Evolutionary conservation across 2,113 vertebrate genomes (phyloP).

Genomic region (Dromas ardeola): DNA sequence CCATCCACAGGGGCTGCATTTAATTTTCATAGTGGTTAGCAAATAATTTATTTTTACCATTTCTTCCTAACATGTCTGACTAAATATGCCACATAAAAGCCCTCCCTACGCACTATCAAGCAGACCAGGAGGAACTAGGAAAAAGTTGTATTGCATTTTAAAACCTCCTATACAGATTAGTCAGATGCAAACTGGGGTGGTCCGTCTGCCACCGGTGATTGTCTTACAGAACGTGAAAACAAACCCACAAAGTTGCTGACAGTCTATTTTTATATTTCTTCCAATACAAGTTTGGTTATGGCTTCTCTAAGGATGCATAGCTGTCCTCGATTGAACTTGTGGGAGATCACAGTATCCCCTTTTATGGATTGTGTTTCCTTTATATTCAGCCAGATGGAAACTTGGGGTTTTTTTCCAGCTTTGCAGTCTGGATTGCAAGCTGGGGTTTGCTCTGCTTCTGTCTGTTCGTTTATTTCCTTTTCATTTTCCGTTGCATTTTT

Average conservation of each 20-base stretch:
- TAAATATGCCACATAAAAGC: neutral
- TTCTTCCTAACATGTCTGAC: neutral
- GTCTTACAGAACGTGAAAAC: neutral
- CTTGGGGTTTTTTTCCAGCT: neutral
- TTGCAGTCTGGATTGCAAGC: neutral
- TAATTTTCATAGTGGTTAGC: neutral
- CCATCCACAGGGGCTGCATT: neutral
- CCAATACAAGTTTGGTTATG: neutral
- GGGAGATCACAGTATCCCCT: neutral
- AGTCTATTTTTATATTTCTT: neutral
- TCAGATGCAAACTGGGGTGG: neutral
- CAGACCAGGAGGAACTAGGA: neutral
- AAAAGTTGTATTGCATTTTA: neutral
- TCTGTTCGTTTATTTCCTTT: neutral
- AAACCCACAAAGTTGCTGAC: neutral
- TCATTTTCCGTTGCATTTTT: neutral
- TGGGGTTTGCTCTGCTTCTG: neutral
- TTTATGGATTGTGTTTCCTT: neutral
- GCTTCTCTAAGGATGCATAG: neutral
- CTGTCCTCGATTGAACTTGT: neutral
- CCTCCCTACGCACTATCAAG: neutral
- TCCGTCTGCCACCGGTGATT: neutral
- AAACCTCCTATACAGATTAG: neutral
- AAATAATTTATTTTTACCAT: neutral
- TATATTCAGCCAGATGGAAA: conserved; percentile 22